Base-by-base conservation (phyloP, 2,113 vertebrate species). In the Pollachius pollachius region DNA sequence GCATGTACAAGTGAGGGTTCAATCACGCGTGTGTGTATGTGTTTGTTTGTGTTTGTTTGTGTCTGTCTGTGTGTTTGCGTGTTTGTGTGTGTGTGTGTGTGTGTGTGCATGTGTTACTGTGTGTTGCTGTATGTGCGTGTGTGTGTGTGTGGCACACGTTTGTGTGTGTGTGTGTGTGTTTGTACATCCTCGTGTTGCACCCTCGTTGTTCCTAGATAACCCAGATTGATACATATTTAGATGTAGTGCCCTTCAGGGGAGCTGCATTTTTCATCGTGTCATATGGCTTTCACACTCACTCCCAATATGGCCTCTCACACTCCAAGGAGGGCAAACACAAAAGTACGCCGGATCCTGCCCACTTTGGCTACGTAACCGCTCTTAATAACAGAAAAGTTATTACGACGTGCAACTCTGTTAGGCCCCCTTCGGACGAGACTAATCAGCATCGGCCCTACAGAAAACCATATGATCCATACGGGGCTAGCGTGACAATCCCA, bases 401-500 rank as follows among this genome's bases (percentile, higher is more conserved):
- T 72, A 54, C 79, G 70, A n/a, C 62, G 69, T 67, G 79, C 73
- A 69, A 61, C 62, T 69, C 59, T 69, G 64, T 79, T 81, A 62
- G 60, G 77, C 60, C 23, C 23, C 23, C 75, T 69, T 70, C 68
- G 77, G 72, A 67, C 65, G 80, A 23, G 81, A 84, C 76, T 85
- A 87, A 89, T 89, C 81, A 86, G 80, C 80, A 86, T 76, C 87
- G 86, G 15, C 57, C 18, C 17, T 58, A 60, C 84, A 74, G 68
- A 76, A 71, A 79, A 75, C 41, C 41, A 0, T 48, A 13, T 48
- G 41, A 48, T 8, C 41, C 11, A 48, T 48, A 48, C 11, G 11
- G 41, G 41, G 41, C 79, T 82, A 65, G 67, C 62, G 82, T 87
- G 86, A 90, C 88, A 91, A 89, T 89, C 87, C 87, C 78, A 90